Percentiles rank a stretch among this genome's conserved stretches.
Conservation (phyloP, 2,113 vertebrate genomes). For the Lates calcarifer region DNA sequence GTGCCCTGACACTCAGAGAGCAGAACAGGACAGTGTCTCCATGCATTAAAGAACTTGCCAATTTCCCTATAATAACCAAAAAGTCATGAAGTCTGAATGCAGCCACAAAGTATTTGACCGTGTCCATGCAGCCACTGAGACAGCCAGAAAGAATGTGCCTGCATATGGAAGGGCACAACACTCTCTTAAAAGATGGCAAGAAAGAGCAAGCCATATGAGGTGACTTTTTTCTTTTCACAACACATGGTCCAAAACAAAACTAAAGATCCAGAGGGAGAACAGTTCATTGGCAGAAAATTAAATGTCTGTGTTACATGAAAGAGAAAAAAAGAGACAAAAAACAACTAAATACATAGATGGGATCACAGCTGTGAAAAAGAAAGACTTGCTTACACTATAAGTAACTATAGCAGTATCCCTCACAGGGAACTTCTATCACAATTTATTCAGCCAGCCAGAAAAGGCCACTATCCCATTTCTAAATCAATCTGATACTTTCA, state of each 20-base stretch:
- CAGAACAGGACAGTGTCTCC: constrained; percentile 1
- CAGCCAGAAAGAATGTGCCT: background rate
- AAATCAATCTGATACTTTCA: too few relatives aligned
- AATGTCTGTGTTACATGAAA: too few relatives aligned
- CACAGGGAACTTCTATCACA: too few relatives aligned
- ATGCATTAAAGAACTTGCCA: background rate
- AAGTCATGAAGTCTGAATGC: background rate
- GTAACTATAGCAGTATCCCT: too few relatives aligned
- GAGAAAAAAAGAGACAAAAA: too few relatives aligned
- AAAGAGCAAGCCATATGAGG: background rate
- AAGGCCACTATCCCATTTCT: too few relatives aligned
- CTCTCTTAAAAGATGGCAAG: background rate
- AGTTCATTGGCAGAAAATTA: too few relatives aligned
- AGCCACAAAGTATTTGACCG: background rate
- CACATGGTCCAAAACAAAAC: background rate
- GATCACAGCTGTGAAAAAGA: too few relatives aligned
- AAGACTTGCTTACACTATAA: too few relatives aligned
- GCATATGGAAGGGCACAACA: background rate
- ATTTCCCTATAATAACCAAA: background rate
- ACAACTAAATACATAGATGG: too few relatives aligned
- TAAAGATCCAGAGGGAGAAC: background rate
- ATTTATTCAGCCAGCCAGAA: too few relatives aligned
- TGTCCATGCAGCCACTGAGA: background rate
- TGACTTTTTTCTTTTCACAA: background rate
- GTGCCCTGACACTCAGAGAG: background rate